Evolutionary conservation across 2,888 invertebrate genomes (phyloP), one percentile per base, ranked within the genome.

Genomic region (Hydroisotoma schaefferi): DNA sequence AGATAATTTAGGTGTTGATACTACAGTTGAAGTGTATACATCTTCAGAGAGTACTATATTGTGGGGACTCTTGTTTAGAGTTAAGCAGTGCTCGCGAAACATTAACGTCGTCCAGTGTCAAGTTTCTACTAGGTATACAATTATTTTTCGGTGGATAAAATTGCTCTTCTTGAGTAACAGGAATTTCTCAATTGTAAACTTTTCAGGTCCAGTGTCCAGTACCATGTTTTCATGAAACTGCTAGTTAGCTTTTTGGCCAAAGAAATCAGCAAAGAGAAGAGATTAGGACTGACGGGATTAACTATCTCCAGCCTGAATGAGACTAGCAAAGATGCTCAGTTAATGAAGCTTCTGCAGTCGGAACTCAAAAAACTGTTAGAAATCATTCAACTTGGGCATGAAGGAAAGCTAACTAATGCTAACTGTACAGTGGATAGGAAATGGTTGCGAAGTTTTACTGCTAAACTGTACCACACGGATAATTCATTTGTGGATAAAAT

Each of bases 1-100:
- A 63, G 63, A 44, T 40, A n/a, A 20, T 28, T 51, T 48, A 2
- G 59, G 61, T 33, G 53, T 54, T 33, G 65, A 65, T 57, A 57
- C 57, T 4, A 26, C 48, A 28, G 28, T 63, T 5, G 55, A 57
- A 18, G 47, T 53, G 37, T 63, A 51, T 25, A 29, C 54, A 10
- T 40, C 53, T 2, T 38, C 49, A 18, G 55, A 58, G 10, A 53
- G 55, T 5, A 52, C 58, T 15, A 22, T 57, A 10, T 28, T 63
- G 8, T 66, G 66, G 66, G 66, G 62, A 1, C 37, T 47, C 1
- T 51, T 46, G 20, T 29, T 63, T 23, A 55, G 56, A 46, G 33
- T 62, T 3, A 58, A 66, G 57, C 57, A 33, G 20, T 55, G 60
- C 33, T 55, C 44, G 2, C 51, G 59, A 25, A 63, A 63, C 29